A percentile compares a stretch with the other conserved stretches of the same genome.
phyloP scores from a whole-genome alignment of 2,888 invertebrate genomes.

The Octonoba sinensis region DNA sequence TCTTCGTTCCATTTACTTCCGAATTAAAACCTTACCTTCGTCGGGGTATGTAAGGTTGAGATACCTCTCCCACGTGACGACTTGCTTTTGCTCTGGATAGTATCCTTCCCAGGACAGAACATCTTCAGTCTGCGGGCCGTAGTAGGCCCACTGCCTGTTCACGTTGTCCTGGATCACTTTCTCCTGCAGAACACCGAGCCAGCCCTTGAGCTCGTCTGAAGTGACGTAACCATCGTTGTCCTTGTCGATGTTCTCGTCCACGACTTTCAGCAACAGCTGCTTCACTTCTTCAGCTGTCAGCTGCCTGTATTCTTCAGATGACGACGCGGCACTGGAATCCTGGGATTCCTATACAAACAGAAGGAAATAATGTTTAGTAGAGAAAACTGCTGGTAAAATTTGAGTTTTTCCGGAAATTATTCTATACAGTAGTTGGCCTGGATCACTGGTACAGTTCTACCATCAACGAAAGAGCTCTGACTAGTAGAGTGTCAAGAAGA shows the following conservation, averaged over 20 bases:
- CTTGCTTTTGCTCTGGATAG: constrained; percentile 66
- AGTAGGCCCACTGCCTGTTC: constrained; percentile 67
- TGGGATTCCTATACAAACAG: background rate
- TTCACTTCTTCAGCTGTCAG: constrained; percentile 55
- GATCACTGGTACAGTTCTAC: too few species aligned
- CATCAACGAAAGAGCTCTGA: too few species aligned
- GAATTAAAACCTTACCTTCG: constrained; percentile 45
- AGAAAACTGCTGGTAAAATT: too few species aligned
- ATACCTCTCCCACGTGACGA: constrained; percentile 67
- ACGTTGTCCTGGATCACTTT: constrained; percentile 67
- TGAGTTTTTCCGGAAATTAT: too few species aligned
- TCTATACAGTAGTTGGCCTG: too few species aligned
- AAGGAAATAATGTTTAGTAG: too few species aligned
- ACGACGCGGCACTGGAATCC: background rate
- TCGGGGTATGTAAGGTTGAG: constrained; percentile 67
- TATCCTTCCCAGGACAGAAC: constrained; percentile 66
- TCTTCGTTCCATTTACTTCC: too few species aligned
- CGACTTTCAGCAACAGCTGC: constrained; percentile 49
- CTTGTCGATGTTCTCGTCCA: constrained; percentile 61
- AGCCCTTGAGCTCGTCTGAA: constrained; percentile 65
- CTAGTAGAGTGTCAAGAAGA: too few species aligned
- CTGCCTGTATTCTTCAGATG: constrained; percentile 50
- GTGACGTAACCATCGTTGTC: constrained; percentile 59
- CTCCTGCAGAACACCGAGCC: constrained; percentile 65
- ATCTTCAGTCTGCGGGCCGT: constrained; percentile 66